Base-by-base conservation (phyloP, 1,140 invertebrate species). In the Drosophila virilis region DNA sequence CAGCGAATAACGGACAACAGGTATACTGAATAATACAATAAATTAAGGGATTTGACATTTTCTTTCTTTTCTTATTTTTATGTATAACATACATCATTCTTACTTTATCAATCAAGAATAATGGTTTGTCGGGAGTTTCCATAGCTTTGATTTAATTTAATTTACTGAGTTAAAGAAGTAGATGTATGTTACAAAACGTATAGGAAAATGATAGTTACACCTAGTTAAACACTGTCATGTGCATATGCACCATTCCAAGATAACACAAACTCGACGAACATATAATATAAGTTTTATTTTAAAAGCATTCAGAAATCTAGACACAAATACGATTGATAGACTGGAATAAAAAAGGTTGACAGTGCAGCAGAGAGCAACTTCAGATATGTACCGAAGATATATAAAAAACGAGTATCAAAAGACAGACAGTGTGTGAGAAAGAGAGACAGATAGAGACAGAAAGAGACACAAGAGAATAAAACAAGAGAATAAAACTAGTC, bases 371-470 rank as follows among this genome's bases (percentile, higher is more conserved):
- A 42, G 51, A 42, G 46, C 50, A 59, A 33, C 61, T 42, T 32
- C 38, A 46, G 28, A 66, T 13, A 22, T 65, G 51, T 13, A 40
- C 32, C 64, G 12, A 64, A 64, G 48, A 62, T 70, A 46, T 54
- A 10, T 28, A 35, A 15, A 28, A 65, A 38, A 57, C 22, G 57
- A 35, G 43, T 40, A 57, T 28, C n/a, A 43, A 67, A n/a, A 65
- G 28, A 58, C 13, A 13, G 43, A 54, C 22, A 37, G 22, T 28
- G 22, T 28, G 3, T 50, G 69, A 50, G 22, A 59, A 22, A 66
- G 15, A 59, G 8, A 46, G 9, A 33, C 17, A 57, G 9, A 48
- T 37, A 66, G 7, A 54, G 9, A 52, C 17, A 37, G 37, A 64
- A 32, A 58, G 12, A 43, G 22, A 50, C 32, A 43, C 13, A 7